phyloP scores from a whole-genome alignment of 2,113 vertebrate species.

The Isichthys henryi region DNA sequence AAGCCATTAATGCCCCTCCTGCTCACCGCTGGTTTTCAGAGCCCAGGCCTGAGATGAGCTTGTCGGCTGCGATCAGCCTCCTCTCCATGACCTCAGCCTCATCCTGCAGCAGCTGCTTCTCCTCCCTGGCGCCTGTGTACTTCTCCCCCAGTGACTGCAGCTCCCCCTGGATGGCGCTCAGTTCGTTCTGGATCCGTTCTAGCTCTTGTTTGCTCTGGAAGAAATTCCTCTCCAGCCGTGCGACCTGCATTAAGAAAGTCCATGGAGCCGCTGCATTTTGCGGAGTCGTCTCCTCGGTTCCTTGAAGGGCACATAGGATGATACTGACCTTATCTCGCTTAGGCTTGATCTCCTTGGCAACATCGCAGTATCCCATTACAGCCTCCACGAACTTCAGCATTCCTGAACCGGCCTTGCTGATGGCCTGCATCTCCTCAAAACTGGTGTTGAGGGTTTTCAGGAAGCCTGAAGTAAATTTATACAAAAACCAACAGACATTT shows the following conservation, averaged over 20 bases:
- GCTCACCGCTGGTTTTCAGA: slow-evolving; percentile 84
- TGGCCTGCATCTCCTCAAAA: slow-evolving; percentile 80
- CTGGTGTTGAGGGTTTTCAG: slow-evolving; percentile 78
- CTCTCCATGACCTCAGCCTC: slow-evolving; percentile 90
- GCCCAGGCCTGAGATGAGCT: slow-evolving; percentile 84
- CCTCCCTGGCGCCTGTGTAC: slow-evolving; percentile 72
- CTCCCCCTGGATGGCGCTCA: slow-evolving; percentile 70
- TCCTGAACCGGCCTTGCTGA: slow-evolving; percentile 87
- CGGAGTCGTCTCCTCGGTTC: neutral
- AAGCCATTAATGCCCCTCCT: neutral
- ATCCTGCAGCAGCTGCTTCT: slow-evolving; percentile 79
- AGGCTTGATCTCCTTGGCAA: slow-evolving; percentile 81
- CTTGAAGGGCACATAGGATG: neutral
- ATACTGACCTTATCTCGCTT: slow-evolving; percentile 82
- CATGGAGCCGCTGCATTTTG: neutral
- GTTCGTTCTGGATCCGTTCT: slow-evolving; percentile 74
- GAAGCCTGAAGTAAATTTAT: slow-evolving; percentile 53
- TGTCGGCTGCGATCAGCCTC: slow-evolving; percentile 82
- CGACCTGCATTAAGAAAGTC: slow-evolving; percentile 61
- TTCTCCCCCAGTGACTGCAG: slow-evolving; percentile 70
- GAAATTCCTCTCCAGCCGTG: slow-evolving; percentile 79
- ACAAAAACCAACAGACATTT: neutral
- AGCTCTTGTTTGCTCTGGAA: slow-evolving; percentile 75
- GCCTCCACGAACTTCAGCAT: slow-evolving; percentile 95
- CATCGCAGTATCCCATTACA: slow-evolving; percentile 86